Percentiles rank a stretch among this genome's conserved stretches.
These are phyloP conservation scores for Habrosyne pyritoides DNA, from an alignment of 2,888 invertebrate genomes.

Conservation along the genomic window DNA sequence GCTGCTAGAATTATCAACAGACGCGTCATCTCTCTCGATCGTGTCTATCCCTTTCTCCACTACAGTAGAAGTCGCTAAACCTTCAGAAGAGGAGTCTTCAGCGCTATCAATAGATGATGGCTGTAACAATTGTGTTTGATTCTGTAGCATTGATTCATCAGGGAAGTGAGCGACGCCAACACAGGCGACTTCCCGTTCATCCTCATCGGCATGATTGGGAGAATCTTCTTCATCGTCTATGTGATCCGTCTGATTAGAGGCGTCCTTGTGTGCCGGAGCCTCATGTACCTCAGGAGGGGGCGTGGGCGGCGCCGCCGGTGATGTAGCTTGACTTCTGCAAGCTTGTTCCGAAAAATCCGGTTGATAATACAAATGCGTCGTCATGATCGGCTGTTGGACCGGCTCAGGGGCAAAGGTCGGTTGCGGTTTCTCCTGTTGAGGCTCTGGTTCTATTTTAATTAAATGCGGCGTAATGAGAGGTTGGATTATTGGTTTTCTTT, in stretches of 20 bases:
- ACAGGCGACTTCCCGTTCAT: slow-evolving; percentile 74
- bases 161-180: slow-evolving; percentile 77
- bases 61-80: slow-evolving; percentile 52
- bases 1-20: slow-evolving; percentile 71
- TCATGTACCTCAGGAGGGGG: slow-evolving; percentile 81
- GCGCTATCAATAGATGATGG: slow-evolving; percentile 60
- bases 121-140: slow-evolving; percentile 43
- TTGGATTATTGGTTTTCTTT: slow-evolving; percentile 78
- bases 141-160: slow-evolving; percentile 54
- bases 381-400: slow-evolving; percentile 76
- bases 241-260: slow-evolving; percentile 92
- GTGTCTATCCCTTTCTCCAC: slow-evolving; percentile 72
- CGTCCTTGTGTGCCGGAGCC: slow-evolving; percentile 88
- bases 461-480: slow-evolving; percentile 79
- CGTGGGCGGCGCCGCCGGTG: slow-evolving; percentile 84
- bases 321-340: slow-evolving; percentile 83
- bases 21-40: slow-evolving; percentile 68
- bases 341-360: slow-evolving; percentile 76
- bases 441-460: slow-evolving; percentile 89
- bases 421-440: slow-evolving; percentile 72
- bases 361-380: slow-evolving; percentile 84
- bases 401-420: slow-evolving; percentile 75
- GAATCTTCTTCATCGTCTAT: slow-evolving; percentile 88
- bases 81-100: slow-evolving; percentile 73
- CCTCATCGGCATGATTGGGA: slow-evolving; percentile 73